A percentile compares a stretch with the other conserved stretches of the same genome.
Evolutionary conservation across 53 echinoderm and acorn worm genomes (phyloP).

Genomic region (Zoroaster sp.): DNA sequence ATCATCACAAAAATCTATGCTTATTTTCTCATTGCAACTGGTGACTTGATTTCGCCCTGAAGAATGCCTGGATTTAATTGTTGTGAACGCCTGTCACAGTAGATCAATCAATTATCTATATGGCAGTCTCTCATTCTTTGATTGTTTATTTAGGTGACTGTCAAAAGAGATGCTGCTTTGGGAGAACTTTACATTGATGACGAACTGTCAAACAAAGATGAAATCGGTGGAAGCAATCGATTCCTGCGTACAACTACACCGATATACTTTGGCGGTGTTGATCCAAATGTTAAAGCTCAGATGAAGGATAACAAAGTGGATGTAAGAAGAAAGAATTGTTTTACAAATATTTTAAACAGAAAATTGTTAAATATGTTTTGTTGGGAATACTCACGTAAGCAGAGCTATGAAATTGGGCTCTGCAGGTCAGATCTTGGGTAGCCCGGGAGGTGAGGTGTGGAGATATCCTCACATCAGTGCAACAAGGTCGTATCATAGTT

Average conservation of each 20-base stretch:
- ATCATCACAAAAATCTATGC: too few species aligned
- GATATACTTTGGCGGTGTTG: slow-evolving; percentile 73
- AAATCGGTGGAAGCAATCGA: not conserved
- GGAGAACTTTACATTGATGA: slow-evolving; percentile 76
- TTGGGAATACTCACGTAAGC: not conserved
- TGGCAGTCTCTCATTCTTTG: not conserved
- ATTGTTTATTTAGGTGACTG: slow-evolving; percentile 59
- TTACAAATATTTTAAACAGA: not conserved
- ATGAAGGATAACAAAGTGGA: slow-evolving; percentile 16
- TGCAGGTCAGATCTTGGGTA: too few species aligned
- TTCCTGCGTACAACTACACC: slow-evolving; percentile 39
- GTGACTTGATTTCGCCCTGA: too few species aligned
- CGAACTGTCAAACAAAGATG: slow-evolving; percentile 44
- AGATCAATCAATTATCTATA: too few species aligned
- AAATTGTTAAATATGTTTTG: not conserved
- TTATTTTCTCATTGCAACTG: too few species aligned
- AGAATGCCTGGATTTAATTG: too few species aligned
- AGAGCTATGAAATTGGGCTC: not conserved
- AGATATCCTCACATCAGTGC: too few species aligned
- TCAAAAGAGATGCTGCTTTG: not conserved
- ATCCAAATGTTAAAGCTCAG: not conserved
- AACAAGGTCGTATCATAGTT: too few species aligned
- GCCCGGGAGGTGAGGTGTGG: too few species aligned
- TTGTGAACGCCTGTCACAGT: too few species aligned
- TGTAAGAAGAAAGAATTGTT: not conserved